Evolutionary conservation across 1,140 invertebrate species (phyloP), one percentile per base, ranked within the genome.

Genomic region (Leptopilina boulardi): DNA sequence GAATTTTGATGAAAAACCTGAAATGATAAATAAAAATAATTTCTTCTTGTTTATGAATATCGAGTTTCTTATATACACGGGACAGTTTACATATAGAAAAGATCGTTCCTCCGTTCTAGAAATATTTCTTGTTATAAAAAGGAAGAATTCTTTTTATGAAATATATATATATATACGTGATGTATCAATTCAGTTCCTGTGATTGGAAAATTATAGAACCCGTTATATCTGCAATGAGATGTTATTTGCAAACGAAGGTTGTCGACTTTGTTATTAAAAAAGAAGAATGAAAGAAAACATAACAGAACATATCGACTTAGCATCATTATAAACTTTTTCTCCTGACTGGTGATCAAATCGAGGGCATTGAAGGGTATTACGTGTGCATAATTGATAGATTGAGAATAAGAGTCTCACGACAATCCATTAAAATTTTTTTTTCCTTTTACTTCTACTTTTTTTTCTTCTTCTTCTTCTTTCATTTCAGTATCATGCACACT

Each of bases 371-470:
- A 23, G 26, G 59, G 26, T 66, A 66, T 66, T 66, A 66, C 59
- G 59, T 66, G 59, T 66, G 59, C 59, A 66, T 66, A 66, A 66
- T 66, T 66, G 59, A 66, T 66, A 66, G 59, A 66, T 66, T 23
- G 23, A 66, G 11, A 34, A 66, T 10, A 30, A 66, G 59, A 11
- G 23, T 23, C 56, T 66, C 59, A 66, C 59, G 59, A 66, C 59
- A 66, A 30, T 66, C 59, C 59, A 66, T 66, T 66, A 66, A 30
- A 23, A 15, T 66, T 66, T 23, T 59, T 59, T 59, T 26, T 21
- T 23, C 11, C 19, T 54, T 3, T 30, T 30, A 30, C n/a, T n/a
- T n/a, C n/a, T n/a, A n/a, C n/a, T 38, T 38, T 9, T 38, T 38
- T 9, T 6, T 38, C 34, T 38, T 38, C 5, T 38, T 4, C 9